A percentile compares a stretch with the other conserved stretches of the same genome.
Conservation (phyloP, 2,888 invertebrate species). For the Ptychoptera contaminata region DNA sequence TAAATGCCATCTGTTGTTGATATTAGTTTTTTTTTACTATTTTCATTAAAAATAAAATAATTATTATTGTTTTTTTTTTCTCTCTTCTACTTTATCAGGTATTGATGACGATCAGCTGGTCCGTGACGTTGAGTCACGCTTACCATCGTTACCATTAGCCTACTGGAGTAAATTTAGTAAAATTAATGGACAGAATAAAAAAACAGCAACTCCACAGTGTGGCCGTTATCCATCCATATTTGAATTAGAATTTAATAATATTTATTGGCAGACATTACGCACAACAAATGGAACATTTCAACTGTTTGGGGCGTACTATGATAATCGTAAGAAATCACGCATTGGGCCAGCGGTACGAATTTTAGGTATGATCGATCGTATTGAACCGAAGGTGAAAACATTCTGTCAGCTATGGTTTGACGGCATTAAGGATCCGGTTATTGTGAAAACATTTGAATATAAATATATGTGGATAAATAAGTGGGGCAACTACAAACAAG, state of each 20-base stretch:
- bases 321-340: slow-evolving; percentile 57
- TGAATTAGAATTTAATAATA: slow-evolving; percentile 83
- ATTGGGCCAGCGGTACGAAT: slow-evolving; percentile 74
- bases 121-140: slow-evolving; percentile 58
- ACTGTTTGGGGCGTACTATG: slow-evolving; percentile 79
- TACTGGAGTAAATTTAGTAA: slow-evolving; percentile 53
- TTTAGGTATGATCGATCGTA: slow-evolving; percentile 77
- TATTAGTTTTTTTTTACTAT: too few relatives aligned
- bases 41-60: too few relatives aligned
- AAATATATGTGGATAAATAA: slow-evolving; percentile 89
- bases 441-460: slow-evolving; percentile 72
- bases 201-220: slow-evolving; percentile 47
- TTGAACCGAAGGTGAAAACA: slow-evolving; percentile 66
- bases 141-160: slow-evolving; percentile 70
- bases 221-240: slow-evolving; percentile 77
- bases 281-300: slow-evolving; percentile 80
- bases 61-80: too few relatives aligned
- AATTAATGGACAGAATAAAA: slow-evolving; percentile 44
- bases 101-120: slow-evolving; percentile 56
- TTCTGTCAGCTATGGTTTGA: slow-evolving; percentile 86
- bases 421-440: slow-evolving; percentile 62
- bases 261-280: slow-evolving; percentile 80
- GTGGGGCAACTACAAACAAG: slow-evolving; percentile 88
- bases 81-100: slow-evolving; percentile 17
- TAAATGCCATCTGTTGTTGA: too few relatives aligned